These are phyloP conservation scores for Silurus lanzhouensis DNA, from an alignment of 2,797 vertebrate genomes.

Conservation along the genomic window DNA sequence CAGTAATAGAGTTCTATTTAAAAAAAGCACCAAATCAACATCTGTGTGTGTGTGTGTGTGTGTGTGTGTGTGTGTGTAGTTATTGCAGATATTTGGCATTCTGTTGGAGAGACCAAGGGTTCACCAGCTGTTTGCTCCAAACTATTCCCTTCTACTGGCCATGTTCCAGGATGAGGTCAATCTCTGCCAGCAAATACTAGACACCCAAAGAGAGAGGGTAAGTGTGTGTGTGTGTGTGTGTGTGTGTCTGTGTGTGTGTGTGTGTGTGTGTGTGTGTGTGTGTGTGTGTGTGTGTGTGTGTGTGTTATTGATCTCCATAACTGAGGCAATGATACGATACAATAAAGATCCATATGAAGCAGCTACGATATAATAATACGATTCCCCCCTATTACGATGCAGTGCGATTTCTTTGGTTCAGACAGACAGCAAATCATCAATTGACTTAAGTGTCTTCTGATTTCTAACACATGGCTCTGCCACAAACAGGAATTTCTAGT, in stretches of 20 bases:
- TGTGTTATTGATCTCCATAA: background rate
- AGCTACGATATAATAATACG: too few species aligned
- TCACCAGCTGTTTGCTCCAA: conserved; percentile 71
- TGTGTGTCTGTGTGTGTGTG: conserved; percentile 11
- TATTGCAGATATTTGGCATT: conserved; percentile 75
- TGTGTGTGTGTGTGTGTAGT: conserved; percentile 52
- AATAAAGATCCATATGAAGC: too few species aligned
- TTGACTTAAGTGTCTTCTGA: too few species aligned
- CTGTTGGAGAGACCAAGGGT: conserved; percentile 75
- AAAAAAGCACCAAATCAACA: background rate
- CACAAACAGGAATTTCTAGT: too few species aligned
- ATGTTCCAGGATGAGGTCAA: conserved; percentile 77
- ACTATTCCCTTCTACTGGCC: conserved; percentile 71
- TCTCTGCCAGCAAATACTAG: conserved; percentile 71
- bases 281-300: conserved; percentile 12
- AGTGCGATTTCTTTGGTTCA: too few species aligned
- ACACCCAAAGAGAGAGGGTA: conserved; percentile 75
- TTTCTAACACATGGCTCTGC: too few species aligned
- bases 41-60: background rate
- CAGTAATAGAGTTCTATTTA: background rate
- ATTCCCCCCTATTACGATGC: too few species aligned
- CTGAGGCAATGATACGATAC: too few species aligned
- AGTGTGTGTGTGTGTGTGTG: conserved; percentile 35
- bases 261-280: background rate
- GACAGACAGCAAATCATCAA: too few species aligned